Evolutionary conservation across 2,113 vertebrate species (phyloP).

Genomic region (Felis catus): F.catus_Fca126_mat1.0 CM031420.1:27954501-27955000

Average conservation of each 20-base stretch:
- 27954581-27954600: not conserved
- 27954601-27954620: not conserved
- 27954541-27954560: constrained; percentile 12
- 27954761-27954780: not conserved
- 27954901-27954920: too few species aligned
- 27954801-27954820: not conserved
- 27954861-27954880: constrained; percentile 7
- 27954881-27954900: not conserved
- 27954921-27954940: too few species aligned
- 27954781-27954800: not conserved
- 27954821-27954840: not conserved
- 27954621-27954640: not conserved
- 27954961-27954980: too few species aligned
- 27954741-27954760: not conserved
- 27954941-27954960: too few species aligned
- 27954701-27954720: not conserved
- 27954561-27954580: not conserved
- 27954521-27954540: not conserved
- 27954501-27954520: not conserved
- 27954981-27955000: too few species aligned
- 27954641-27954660: not conserved
- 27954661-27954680: not conserved
- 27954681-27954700: not conserved
- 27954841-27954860: not conserved
- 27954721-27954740: not conserved